Conservation (phyloP, 2,888 invertebrate genomes). For the Hypomecis atomaria region DNA sequence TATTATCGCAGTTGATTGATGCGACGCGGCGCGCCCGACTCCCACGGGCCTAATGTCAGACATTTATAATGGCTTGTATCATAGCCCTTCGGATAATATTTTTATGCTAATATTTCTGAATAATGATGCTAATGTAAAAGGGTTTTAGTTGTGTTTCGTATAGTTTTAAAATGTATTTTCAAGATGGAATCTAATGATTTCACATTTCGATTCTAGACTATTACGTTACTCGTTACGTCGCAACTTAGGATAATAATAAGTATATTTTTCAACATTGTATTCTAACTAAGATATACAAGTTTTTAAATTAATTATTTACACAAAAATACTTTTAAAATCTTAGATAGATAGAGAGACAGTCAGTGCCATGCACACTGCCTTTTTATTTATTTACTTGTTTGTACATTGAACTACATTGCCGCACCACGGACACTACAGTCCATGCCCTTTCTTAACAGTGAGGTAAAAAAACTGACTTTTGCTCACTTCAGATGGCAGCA, state of each 20-base stretch:
- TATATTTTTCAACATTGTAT: background rate
- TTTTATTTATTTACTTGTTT: too few relatives aligned
- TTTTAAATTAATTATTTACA: background rate
- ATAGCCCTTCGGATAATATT: slow-evolving; percentile 25
- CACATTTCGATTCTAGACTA: background rate
- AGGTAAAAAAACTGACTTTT: too few relatives aligned
- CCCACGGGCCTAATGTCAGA: slow-evolving; percentile 35
- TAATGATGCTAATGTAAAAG: slow-evolving; percentile 11
- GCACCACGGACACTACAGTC: too few relatives aligned
- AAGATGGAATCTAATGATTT: background rate
- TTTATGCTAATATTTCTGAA: slow-evolving; percentile 16
- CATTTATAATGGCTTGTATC: slow-evolving; percentile 36
- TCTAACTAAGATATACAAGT: background rate
- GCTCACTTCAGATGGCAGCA: too few relatives aligned
- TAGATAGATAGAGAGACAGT: too few relatives aligned
- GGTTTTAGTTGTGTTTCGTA: background rate
- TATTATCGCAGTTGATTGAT: slow-evolving; percentile 37
- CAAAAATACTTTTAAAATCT: too few relatives aligned
- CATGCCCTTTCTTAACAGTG: too few relatives aligned
- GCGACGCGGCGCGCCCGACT: slow-evolving; percentile 23
- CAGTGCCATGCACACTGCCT: too few relatives aligned
- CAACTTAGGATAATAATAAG: background rate
- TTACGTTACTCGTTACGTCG: background rate
- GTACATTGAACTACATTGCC: too few relatives aligned
- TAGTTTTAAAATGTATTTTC: slow-evolving; percentile 6